A percentile compares a stretch with the other conserved stretches of the same genome.
Evolutionary conservation across 2,888 invertebrate species (phyloP).

Genomic region (Drosophila testacea): DNA sequence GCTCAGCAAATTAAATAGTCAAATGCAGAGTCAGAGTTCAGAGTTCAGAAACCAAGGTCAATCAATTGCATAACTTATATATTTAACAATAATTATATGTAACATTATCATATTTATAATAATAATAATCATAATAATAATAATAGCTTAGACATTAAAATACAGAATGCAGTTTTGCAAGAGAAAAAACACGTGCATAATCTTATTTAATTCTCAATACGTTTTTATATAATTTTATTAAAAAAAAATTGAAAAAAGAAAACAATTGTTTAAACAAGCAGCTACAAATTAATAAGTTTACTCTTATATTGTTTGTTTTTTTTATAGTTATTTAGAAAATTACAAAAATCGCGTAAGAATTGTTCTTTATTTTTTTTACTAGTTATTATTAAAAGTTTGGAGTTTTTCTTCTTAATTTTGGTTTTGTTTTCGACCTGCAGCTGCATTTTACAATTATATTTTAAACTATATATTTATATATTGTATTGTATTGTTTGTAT

Average conservation of each 20-base stretch:
- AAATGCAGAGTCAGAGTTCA: conserved; percentile 30
- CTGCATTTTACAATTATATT: conserved; percentile 53
- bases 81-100: conserved; percentile 71
- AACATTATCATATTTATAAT: conserved; percentile 40
- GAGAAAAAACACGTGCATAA: conserved; percentile 22
- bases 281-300: conserved; percentile 15
- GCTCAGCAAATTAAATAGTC: conserved; percentile 35
- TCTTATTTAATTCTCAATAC: conserved; percentile 29
- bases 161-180: conserved; percentile 77
- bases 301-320: conserved; percentile 11
- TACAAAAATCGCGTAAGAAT: conserved; percentile 66
- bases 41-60: conserved; percentile 22
- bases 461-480: conserved; percentile 48
- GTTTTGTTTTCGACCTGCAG: conserved; percentile 28
- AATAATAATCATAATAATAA: conserved; percentile 60
- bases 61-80: conserved; percentile 75
- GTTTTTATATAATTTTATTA: conserved; percentile 2
- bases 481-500: conserved; percentile 43
- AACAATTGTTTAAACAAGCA: conserved; percentile 21
- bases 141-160: conserved; percentile 72
- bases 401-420: conserved; percentile 17
- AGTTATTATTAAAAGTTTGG: conserved; percentile 34
- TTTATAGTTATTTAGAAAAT: conserved; percentile 60
- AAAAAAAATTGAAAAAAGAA: conserved; percentile 12
- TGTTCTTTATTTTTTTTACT: conserved; percentile 26